These are phyloP conservation scores for Trichoplusia ni DNA, from an alignment of 1,140 invertebrate species.

Conservation along the genomic window DNA sequence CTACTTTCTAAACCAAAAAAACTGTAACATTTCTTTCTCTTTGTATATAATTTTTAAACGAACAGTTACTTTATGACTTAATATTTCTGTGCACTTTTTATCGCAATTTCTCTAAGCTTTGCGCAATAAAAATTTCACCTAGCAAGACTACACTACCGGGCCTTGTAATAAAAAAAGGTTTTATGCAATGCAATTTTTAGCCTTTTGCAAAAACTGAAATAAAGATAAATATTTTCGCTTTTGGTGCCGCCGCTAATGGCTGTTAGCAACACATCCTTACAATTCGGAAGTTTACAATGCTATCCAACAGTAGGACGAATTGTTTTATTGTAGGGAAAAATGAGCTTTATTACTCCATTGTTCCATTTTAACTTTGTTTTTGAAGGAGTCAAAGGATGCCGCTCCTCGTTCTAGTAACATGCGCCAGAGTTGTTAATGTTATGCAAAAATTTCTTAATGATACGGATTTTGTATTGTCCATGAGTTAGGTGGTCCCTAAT, in stretches of 20 bases:
- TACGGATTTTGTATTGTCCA: slow-evolving; percentile 4
- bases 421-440: slow-evolving; percentile 43
- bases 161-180: slow-evolving; percentile 47
- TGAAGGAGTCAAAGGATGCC: slow-evolving; percentile 54
- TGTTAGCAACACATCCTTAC: slow-evolving; percentile 50
- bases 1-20: slow-evolving; percentile 12
- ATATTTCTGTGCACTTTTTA: slow-evolving; percentile 26
- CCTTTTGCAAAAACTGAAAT: slow-evolving; percentile 45
- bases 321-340: slow-evolving; percentile 66
- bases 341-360: slow-evolving; percentile 58
- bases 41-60: slow-evolving; percentile 44
- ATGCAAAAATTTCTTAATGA: slow-evolving; percentile 40
- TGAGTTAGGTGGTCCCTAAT: slow-evolving; percentile 16
- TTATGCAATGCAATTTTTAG: slow-evolving; percentile 49
- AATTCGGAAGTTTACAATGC: slow-evolving; percentile 71
- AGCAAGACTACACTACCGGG: slow-evolving; percentile 36
- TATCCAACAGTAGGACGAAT: slow-evolving; percentile 69
- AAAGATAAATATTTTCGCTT: slow-evolving; percentile 39
- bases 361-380: slow-evolving; percentile 47
- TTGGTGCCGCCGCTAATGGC: slow-evolving; percentile 61
- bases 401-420: slow-evolving; percentile 43
- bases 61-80: slow-evolving; percentile 15
- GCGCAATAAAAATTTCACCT: slow-evolving; percentile 66
- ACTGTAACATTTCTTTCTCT: slow-evolving; percentile 5
- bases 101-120: slow-evolving; percentile 61